Evolutionary conservation across 2,888 invertebrate species (phyloP), one percentile per base, ranked within the genome.

Genomic region (Mesochorus sp.): DNA sequence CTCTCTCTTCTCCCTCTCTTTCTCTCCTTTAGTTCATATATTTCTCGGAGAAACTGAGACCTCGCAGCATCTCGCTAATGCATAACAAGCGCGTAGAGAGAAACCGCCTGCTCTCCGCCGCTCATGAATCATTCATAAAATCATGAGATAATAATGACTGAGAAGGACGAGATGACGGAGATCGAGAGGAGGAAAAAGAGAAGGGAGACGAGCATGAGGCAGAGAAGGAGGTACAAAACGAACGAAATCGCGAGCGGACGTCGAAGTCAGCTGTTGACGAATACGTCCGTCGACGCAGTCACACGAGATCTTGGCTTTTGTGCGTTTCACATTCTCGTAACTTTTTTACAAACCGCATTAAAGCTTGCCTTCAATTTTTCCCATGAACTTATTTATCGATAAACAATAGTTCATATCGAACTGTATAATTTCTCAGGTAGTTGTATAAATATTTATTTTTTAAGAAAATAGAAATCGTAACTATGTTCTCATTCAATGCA

Each of bases 61-160:
- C 37, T 28, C 68, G 14, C 49, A 51, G 42, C 28, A 37, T 51
- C 44, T 34, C 21, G 47, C 21, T 28, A 44, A 61, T 61, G 61
- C 62, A 21, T 12, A 47, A 34, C 8, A 62, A 67, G 51, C 31
- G 62, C 55, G 61, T 17, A 44, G 44, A 64, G 62, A 57, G 34
- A 62, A 68, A 39, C 57, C 42, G 55, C 62, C 57, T n/a, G 44
- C 47, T 37, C 31, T 53, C 59, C 55, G n/a, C n/a, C n/a, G 73
- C 80, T 83, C 84, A 85, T 86, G 85, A 85, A 86, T 86, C 85
- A 86, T 86, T 86, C 86, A 86, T 82, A 81, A 82, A 77, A 66
- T 81, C 85, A 82, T 81, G 85, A 85, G 85, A 86, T 86, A 86
- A 86, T 85, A 82, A 81, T 84, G 80, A 76, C 81, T n/a, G 75